These are phyloP conservation scores for Incurvaria masculella DNA, from an alignment of 2,888 invertebrate genomes.

Conservation along the genomic window DNA sequence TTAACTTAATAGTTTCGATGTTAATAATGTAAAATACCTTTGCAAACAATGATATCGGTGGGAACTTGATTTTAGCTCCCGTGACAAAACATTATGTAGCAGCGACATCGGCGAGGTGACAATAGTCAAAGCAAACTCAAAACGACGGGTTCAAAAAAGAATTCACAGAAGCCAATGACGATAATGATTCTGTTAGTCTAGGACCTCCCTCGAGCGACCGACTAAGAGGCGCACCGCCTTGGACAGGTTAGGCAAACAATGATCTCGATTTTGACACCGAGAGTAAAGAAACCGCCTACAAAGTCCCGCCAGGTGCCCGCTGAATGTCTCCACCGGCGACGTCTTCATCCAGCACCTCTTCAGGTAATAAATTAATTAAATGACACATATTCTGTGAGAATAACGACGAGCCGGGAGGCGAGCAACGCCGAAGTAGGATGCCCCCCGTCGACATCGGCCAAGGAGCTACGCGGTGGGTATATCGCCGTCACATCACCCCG, in stretches of 20 bases:
- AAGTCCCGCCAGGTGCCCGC: neutral
- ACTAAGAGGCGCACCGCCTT: neutral
- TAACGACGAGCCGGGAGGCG: slow-evolving; percentile 5
- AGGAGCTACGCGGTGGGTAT: slow-evolving; percentile 26
- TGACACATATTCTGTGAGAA: slow-evolving; percentile 43
- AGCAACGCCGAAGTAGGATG: slow-evolving; percentile 27
- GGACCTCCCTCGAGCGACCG: neutral
- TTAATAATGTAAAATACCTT: too few relatives aligned
- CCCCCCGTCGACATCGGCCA: slow-evolving; percentile 31
- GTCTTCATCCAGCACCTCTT: neutral
- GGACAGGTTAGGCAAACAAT: too few relatives aligned
- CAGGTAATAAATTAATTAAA: slow-evolving; percentile 45
- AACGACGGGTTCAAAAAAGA: neutral
- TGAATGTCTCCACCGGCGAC: too few relatives aligned
- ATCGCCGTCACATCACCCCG: slow-evolving; percentile 38
- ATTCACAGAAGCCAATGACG: neutral
- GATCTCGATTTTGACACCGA: neutral
- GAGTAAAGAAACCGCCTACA: neutral
- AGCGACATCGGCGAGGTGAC: too few relatives aligned
- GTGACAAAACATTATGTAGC: too few relatives aligned
- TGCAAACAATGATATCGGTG: too few relatives aligned
- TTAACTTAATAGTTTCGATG: too few relatives aligned
- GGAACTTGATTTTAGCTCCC: too few relatives aligned
- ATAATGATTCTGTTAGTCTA: neutral
- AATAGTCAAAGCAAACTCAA: too few relatives aligned